A percentile compares a stretch with the other conserved stretches of the same genome.
Evolutionary conservation across 2,113 vertebrate genomes (phyloP).

Genomic region (Oryzias woworae): DNA sequence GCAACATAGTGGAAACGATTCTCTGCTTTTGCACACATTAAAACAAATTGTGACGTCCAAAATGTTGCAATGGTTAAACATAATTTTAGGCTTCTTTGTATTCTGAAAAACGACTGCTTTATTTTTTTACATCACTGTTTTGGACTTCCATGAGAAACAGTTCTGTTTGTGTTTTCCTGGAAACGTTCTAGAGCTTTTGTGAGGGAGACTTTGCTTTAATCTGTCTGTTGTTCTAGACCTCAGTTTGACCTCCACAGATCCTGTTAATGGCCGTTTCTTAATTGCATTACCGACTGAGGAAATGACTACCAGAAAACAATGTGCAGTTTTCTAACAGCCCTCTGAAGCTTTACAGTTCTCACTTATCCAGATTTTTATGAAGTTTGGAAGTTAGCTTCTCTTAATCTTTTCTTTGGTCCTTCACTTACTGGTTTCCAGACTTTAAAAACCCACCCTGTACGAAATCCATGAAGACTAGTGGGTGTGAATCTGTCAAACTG

Average conservation of each 20-base stretch:
- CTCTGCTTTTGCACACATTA: too few species aligned
- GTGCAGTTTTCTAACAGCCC: neutral
- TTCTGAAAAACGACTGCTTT: too few species aligned
- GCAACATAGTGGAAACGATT: too few species aligned
- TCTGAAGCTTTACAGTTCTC: neutral
- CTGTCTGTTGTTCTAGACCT: neutral
- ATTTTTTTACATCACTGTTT: too few species aligned
- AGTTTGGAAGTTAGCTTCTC: neutral
- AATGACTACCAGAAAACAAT: neutral
- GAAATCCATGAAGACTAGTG: slow-evolving; percentile 39
- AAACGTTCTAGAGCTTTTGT: neutral
- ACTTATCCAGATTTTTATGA: neutral
- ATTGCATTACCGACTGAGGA: neutral
- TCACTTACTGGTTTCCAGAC: too few species aligned
- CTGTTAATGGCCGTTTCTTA: neutral
- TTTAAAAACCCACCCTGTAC: slow-evolving; percentile 14
- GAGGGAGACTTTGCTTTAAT: neutral
- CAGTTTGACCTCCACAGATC: neutral
- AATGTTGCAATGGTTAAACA: too few species aligned
- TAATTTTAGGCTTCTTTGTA: too few species aligned
- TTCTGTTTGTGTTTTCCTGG: too few species aligned
- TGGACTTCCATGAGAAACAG: too few species aligned
- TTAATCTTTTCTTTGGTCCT: too few species aligned
- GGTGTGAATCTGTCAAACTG: slow-evolving; percentile 37
- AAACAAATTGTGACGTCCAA: too few species aligned